Evolutionary conservation across 2,888 invertebrate species (phyloP), one percentile per base, ranked within the genome.

Genomic region (Odontocolon sp.): DNA sequence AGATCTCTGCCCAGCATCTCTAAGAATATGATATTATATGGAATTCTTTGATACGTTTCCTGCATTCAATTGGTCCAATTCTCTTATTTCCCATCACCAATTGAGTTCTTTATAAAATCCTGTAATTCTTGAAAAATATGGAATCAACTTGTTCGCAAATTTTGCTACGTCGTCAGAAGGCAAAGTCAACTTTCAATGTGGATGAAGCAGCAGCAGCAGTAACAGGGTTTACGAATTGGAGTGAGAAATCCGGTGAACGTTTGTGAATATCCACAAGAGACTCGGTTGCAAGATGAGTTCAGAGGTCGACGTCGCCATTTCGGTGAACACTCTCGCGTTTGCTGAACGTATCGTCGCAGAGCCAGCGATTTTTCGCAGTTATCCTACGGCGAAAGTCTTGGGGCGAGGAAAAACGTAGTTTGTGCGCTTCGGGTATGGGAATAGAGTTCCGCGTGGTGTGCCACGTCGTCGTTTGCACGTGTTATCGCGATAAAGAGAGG

Each of bases 401-500:
- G 40, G 40, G 52, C 23, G 14, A 54, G n/a, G 21, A 52, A 52
- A 52, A 52, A 52, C 59, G 61, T 52, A 52, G 28, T 61, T 52
- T 42, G 33, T 18, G 40, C 28, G 26, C 40, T 38, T 18, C 59
- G 52, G 26, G 8, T 50, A 14, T 57, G 57, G 38, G 28, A 28
- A 40, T 31, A 26, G 18, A 33, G 3, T 11, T 14, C 6, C 9
- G 28, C 54, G 16, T 36, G 26, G 21, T 50, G 14, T 54, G 45
- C 42, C 26, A 54, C 9, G 59, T 33, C 28, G 47, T 64, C 63
- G 56, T 67, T 63, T 28, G 72, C 64, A 77, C 64, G 72, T 73
- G 72, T 73, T 69, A 69, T 64, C 63, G 68, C 66, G 63, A 63
- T 52, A 68, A 71, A 77, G 59, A 45, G 42, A 59, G 72, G 23